These are phyloP conservation scores for Crotophaga sulcirostris DNA, from an alignment of 2,113 vertebrate species.

Conservation along the genomic window DNA sequence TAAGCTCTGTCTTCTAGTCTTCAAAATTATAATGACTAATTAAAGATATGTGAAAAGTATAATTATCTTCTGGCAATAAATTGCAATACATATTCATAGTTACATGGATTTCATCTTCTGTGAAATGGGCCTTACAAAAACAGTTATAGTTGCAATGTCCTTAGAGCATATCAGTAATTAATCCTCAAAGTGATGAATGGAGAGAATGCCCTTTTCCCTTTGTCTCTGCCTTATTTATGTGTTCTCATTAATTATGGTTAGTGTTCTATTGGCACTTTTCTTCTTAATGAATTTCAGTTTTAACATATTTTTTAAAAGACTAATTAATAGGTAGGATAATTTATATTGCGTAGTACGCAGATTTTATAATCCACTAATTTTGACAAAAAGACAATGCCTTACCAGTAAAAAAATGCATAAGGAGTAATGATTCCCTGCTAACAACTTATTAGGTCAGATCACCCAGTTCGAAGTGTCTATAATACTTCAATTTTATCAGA, in stretches of 20 bases:
- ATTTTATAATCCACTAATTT: slow-evolving; percentile 86
- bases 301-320: slow-evolving; percentile 74
- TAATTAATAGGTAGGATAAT: slow-evolving; percentile 79
- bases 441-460: slow-evolving; percentile 84
- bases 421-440: slow-evolving; percentile 87
- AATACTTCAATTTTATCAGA: slow-evolving; percentile 68
- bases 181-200: slow-evolving; percentile 47
- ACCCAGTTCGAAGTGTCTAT: slow-evolving; percentile 72
- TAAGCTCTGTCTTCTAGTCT: slow-evolving; percentile 7
- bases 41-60: neutral
- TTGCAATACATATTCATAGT: neutral
- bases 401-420: slow-evolving; percentile 86
- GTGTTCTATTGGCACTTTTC: slow-evolving; percentile 67
- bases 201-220: slow-evolving; percentile 46
- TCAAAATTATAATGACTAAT: slow-evolving; percentile 14
- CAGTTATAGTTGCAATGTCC: slow-evolving; percentile 34
- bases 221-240: slow-evolving; percentile 67
- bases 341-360: slow-evolving; percentile 87
- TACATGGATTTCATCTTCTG: neutral
- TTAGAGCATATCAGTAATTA: slow-evolving; percentile 27
- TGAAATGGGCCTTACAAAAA: slow-evolving; percentile 48
- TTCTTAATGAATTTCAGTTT: slow-evolving; percentile 79
- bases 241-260: slow-evolving; percentile 69
- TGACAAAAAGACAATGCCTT: slow-evolving; percentile 86
- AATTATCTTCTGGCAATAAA: slow-evolving; percentile 1